A percentile compares a stretch with the other conserved stretches of the same genome.
phyloP scores from a whole-genome alignment of 2,888 invertebrate genomes.

The Xestoiulus laeticollis region DNA sequence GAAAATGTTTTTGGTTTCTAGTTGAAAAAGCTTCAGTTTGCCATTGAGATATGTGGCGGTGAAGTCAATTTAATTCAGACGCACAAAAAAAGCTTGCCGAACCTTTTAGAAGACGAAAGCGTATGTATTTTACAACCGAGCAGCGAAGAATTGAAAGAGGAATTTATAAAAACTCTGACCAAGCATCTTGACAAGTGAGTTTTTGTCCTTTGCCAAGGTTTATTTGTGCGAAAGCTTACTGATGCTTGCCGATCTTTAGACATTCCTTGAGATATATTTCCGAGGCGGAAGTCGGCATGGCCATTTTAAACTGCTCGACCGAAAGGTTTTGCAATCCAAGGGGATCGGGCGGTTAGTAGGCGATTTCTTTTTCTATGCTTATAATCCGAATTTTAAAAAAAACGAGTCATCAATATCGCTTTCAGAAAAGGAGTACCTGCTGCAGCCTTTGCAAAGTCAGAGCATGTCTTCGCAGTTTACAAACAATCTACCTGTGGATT shows the following conservation, averaged over 20 bases:
- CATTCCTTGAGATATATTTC: background rate
- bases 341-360: background rate
- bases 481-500: background rate
- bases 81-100: background rate
- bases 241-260: background rate
- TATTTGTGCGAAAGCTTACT: background rate
- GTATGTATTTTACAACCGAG: slow-evolving; percentile 12
- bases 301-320: slow-evolving; percentile 29
- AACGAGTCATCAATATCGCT: background rate
- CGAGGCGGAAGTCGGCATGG: slow-evolving; percentile 38
- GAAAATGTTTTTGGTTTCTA: background rate
- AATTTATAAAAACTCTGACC: background rate
- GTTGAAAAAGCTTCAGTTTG: slow-evolving; percentile 38
- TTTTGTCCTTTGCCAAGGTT: background rate
- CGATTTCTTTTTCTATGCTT: background rate
- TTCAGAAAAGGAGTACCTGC: background rate
- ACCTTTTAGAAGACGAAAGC: background rate
- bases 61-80: background rate
- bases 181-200: background rate
- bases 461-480: background rate
- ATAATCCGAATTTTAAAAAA: background rate
- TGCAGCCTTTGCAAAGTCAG: background rate
- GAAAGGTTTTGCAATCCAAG: slow-evolving; percentile 42
- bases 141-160: slow-evolving; percentile 3
- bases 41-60: background rate